Base-by-base conservation (phyloP, 2,797 vertebrate genomes). In the Tragopan temminckii region DNA sequence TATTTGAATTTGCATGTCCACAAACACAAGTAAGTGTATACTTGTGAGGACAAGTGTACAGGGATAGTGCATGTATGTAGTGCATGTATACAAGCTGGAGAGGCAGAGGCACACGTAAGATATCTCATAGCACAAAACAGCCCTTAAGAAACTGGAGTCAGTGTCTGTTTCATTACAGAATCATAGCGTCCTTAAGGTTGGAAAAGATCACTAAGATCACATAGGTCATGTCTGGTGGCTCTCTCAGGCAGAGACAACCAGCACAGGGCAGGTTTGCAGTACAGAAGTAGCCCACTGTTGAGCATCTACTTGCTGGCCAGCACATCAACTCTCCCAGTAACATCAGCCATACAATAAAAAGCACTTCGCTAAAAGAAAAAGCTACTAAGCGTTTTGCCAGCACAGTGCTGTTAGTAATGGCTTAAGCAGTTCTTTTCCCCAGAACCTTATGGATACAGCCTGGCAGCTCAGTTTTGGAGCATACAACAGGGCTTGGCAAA, bases 31-130 rank as follows among this genome's bases (percentile, higher is more conserved):
- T 4, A 38, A 18, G 8, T 6, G 5, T 21, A 5, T 45, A 16
- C 63, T 53, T 62, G 4, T 13, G 8, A 78, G 14, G 5, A 24
- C 50, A 11, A 5, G 2, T 8, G 5, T 24, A 18, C 3, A 13
- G 29, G 48, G 7, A 35, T 2, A 50, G 43, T 4, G 7, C 13
- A 3, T 0, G 2, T 4, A 15, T 10, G 21, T 2, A 61, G 48
- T 5, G 7, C 11, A 3, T 0, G 1, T 4, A 9, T 4, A 11
- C 4, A 33, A 25, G 21, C 9, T 8, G 21, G n/a, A 31, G 2
- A 6, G 19, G 14, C 53, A 67, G 55, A 48, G 35, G 20, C 7
- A 4, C 1, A 3, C 0, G 21, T 40, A 45, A n/a, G 17, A 42
- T 11, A 13, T 21, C 61, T 45, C 35, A 20, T 18, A 42, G 31